phyloP scores from a whole-genome alignment of 2,797 vertebrate genomes.

The Cuniculus paca region DNA sequence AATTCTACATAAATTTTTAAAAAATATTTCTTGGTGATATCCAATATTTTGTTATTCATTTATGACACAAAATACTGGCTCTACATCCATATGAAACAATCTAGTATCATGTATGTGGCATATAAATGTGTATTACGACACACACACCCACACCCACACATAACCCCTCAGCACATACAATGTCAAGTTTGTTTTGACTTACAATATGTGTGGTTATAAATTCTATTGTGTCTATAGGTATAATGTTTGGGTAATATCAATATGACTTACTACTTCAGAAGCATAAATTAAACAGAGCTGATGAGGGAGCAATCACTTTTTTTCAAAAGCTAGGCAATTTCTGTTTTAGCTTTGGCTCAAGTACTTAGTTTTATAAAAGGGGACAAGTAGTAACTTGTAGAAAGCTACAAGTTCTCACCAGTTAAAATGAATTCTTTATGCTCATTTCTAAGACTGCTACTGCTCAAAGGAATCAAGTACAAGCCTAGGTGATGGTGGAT shows the following conservation, averaged over 20 bases:
- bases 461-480: neutral
- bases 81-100: neutral
- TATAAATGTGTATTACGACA: neutral
- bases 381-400: neutral
- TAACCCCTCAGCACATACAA: neutral
- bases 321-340: neutral
- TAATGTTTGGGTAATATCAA: constrained; percentile 25
- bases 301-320: neutral
- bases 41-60: constrained; percentile 19
- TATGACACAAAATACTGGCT: constrained; percentile 1
- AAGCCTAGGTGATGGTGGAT: neutral
- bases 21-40: constrained; percentile 4
- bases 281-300: constrained; percentile 11
- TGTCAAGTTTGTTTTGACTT: constrained; percentile 24
- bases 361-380: constrained; percentile 5
- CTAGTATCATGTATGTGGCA: neutral
- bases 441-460: neutral
- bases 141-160: too few relatives aligned
- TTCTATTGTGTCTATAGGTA: neutral
- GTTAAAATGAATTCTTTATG: constrained; percentile 28
- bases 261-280: constrained; percentile 16
- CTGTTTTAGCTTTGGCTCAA: neutral
- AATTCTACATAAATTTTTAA: neutral
- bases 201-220: neutral
- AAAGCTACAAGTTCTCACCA: neutral